Evolutionary conservation across 2,113 vertebrate species (phyloP).

Genomic region (Syngnathus scovelli): DNA sequence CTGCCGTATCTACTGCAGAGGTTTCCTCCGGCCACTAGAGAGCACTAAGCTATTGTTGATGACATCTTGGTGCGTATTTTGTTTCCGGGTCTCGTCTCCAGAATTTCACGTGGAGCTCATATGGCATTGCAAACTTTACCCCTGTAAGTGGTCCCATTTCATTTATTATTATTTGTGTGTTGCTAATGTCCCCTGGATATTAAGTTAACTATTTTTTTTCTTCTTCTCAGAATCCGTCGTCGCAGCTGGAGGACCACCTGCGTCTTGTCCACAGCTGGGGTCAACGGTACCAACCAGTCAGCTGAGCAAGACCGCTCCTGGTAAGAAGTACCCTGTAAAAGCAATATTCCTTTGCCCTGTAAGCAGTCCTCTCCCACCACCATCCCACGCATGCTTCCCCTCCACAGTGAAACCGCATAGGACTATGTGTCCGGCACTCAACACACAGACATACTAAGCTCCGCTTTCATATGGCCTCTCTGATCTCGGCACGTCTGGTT

Average conservation of each 20-base stretch:
- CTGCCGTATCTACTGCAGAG: too few relatives aligned
- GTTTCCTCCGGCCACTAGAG: too few relatives aligned
- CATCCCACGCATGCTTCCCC: neutral
- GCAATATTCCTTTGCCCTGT: conserved; percentile 46
- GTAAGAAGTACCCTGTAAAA: conserved; percentile 50
- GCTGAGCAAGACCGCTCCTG: conserved; percentile 32
- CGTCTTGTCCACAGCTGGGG: conserved; percentile 22
- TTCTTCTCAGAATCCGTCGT: neutral
- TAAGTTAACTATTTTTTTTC: neutral
- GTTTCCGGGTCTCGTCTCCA: too few relatives aligned
- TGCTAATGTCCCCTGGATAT: too few relatives aligned
- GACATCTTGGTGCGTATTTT: too few relatives aligned
- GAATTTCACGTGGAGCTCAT: too few relatives aligned
- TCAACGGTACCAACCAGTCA: conserved; percentile 21
- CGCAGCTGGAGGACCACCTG: conserved; percentile 30
- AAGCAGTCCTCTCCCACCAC: conserved; percentile 31
- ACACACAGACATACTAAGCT: conserved; percentile 39
- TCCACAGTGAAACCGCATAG: neutral
- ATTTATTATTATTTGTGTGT: too few relatives aligned
- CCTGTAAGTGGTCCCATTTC: too few relatives aligned
- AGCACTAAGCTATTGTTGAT: too few relatives aligned
- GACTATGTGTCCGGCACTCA: conserved; percentile 46
- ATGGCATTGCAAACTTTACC: too few relatives aligned
- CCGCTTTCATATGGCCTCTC: conserved; percentile 61
- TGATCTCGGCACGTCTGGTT: conserved; percentile 40